Percentiles rank a stretch among this genome's conserved stretches.
Conservation (phyloP, 2,888 invertebrate species). For the Troides helena region DNA sequence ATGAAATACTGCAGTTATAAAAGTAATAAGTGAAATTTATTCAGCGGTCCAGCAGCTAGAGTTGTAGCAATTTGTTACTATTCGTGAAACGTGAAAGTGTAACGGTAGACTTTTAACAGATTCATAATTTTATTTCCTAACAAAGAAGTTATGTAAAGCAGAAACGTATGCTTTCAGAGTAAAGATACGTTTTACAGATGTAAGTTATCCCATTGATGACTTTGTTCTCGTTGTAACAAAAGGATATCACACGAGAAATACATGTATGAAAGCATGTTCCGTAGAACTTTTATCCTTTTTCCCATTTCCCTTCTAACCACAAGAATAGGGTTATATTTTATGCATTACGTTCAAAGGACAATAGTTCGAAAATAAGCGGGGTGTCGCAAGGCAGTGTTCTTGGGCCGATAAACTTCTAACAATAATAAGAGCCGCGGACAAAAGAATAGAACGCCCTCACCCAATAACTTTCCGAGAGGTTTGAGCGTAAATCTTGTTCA, state of each 20-base stretch:
- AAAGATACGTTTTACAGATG: too few relatives aligned
- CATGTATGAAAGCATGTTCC: too few relatives aligned
- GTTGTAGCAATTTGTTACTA: conserved; percentile 24
- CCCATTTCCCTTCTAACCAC: conserved; percentile 16
- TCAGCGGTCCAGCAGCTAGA: conserved; percentile 14
- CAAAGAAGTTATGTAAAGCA: conserved; percentile 5
- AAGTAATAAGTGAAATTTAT: conserved; percentile 31
- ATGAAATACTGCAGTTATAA: conserved; percentile 29
- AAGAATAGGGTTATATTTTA: conserved; percentile 24
- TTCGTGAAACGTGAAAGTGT: conserved; percentile 21
- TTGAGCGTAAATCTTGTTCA: conserved; percentile 34
- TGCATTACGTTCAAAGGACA: conserved; percentile 29
- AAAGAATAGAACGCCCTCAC: conserved; percentile 35
- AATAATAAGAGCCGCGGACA: conserved; percentile 42
- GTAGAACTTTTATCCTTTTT: conserved; percentile 9
- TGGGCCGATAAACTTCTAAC: conserved; percentile 38
- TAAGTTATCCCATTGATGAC: too few relatives aligned
- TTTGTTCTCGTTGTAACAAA: too few relatives aligned
- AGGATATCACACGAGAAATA: neutral
- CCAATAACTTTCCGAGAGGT: conserved; percentile 33
- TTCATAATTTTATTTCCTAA: conserved; percentile 5
- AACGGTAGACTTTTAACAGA: neutral
- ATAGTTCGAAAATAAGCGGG: conserved; percentile 27
- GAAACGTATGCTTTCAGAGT: neutral
- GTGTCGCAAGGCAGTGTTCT: conserved; percentile 37